Conservation (phyloP, 1,140 invertebrate species). For the Tetraneura akinire region DNA sequence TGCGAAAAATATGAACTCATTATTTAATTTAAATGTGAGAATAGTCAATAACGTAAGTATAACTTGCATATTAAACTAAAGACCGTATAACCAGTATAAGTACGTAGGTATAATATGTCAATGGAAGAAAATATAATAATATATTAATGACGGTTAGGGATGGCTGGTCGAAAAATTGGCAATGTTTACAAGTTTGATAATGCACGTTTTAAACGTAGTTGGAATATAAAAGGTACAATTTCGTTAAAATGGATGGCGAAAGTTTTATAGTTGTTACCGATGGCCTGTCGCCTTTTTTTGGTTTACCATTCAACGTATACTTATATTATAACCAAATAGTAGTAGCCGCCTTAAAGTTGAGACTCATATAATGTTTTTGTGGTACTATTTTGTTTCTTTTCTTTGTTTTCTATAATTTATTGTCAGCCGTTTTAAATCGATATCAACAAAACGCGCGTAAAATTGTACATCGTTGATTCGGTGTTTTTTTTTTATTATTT, state of each 20-base stretch:
- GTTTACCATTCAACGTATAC: neutral
- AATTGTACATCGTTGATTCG: too few species aligned
- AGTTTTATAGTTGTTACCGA: slow-evolving; percentile 34
- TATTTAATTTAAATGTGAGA: neutral
- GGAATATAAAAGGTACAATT: slow-evolving; percentile 8
- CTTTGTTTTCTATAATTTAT: too few species aligned
- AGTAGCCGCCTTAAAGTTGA: too few species aligned
- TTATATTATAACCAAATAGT: too few species aligned
- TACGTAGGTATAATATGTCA: too few species aligned
- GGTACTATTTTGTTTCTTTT: neutral
- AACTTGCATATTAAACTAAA: neutral
- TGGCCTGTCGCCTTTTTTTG: neutral
- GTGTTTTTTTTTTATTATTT: too few species aligned
- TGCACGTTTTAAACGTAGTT: neutral
- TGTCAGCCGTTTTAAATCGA: too few species aligned
- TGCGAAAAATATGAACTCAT: neutral
- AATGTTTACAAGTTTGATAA: slow-evolving; percentile 36
- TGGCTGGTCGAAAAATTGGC: neutral
- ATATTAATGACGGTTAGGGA: neutral
- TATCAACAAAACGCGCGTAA: too few species aligned
- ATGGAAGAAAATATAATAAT: neutral
- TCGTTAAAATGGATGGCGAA: slow-evolving; percentile 41
- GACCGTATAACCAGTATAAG: neutral
- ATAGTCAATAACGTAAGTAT: neutral
- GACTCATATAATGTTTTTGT: neutral